phyloP scores from a whole-genome alignment of 2,113 vertebrate genomes.

The Cyphomyrus discorhynchus region DNA sequence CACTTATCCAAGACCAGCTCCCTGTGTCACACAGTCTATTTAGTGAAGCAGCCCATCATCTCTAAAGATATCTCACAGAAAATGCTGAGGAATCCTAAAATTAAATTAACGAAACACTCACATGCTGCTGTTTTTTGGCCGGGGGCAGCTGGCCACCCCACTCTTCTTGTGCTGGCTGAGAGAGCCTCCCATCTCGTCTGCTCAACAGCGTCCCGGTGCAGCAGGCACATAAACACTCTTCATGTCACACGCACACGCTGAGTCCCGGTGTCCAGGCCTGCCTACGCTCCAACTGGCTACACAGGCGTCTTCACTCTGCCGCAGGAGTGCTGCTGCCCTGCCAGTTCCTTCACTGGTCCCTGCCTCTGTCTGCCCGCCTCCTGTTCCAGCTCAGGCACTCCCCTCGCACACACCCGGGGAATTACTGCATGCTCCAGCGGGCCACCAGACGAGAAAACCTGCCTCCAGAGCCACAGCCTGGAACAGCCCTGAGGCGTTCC shows the following conservation, averaged over 20 bases:
- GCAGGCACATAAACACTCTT: not conserved
- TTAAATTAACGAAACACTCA: conserved; percentile 35
- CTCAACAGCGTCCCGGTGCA: not conserved
- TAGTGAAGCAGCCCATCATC: not conserved
- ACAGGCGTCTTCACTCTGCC: not conserved
- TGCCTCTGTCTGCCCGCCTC: conserved; percentile 19
- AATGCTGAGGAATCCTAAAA: conserved; percentile 17
- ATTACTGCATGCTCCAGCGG: not conserved
- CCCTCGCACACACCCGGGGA: conserved; percentile 14
- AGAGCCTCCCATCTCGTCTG: conserved; percentile 53
- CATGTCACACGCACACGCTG: not conserved
- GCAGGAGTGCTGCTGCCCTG: conserved; percentile 33
- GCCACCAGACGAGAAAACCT: not conserved
- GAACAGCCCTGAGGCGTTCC: not conserved
- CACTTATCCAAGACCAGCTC: not conserved
- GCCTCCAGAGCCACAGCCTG: not conserved
- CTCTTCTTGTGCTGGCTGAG: conserved; percentile 51
- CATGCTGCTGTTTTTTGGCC: conserved; percentile 52
- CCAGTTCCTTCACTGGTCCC: not conserved
- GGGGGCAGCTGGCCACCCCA: conserved; percentile 37
- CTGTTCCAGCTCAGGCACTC: not conserved
- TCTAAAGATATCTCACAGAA: not conserved
- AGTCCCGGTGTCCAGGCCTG: not conserved
- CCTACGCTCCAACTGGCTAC: not conserved
- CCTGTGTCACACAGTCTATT: not conserved